Conservation (phyloP, 2,113 vertebrate species). For the Salvator merianae region DNA sequence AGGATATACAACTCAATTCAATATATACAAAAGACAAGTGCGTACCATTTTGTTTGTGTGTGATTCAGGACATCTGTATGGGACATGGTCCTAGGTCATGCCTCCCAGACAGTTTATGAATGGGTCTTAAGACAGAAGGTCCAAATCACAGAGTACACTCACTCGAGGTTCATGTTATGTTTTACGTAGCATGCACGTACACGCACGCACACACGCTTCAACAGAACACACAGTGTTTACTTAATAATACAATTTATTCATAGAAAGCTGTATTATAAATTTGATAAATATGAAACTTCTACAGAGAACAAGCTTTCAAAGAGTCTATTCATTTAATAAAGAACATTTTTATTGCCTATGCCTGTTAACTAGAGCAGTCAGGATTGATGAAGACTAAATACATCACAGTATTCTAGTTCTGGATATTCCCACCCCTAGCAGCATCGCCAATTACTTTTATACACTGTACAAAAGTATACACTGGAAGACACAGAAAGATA, state of each 20-base stretch:
- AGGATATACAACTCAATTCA: no score
- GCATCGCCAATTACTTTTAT: slow-evolving; percentile 86
- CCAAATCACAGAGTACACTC: no score
- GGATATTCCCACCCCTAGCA: slow-evolving; percentile 86
- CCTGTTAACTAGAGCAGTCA: slow-evolving; percentile 89
- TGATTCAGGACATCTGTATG: no score
- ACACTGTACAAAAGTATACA: slow-evolving; percentile 84
- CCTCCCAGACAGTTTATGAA: no score
- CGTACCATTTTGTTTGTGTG: no score
- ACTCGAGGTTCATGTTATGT: no score
- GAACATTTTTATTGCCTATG: slow-evolving; percentile 98
- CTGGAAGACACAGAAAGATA: slow-evolving; percentile 93
- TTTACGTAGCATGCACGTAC: no score
- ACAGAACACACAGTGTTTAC: slow-evolving; percentile 2
- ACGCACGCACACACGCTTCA: no score
- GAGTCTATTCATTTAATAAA: slow-evolving; percentile 85
- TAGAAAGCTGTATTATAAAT: not conserved
- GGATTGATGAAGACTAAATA: slow-evolving; percentile 94
- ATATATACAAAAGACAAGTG: no score
- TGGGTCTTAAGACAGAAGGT: no score
- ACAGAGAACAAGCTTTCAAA: slow-evolving; percentile 49
- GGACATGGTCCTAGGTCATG: no score
- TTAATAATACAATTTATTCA: not conserved
- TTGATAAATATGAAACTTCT: slow-evolving; percentile 30
- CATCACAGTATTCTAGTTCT: slow-evolving; percentile 88